These are phyloP conservation scores for Brachionus paranguensis DNA, from an alignment of 1,140 invertebrate genomes.

Conservation along the genomic window DNA sequence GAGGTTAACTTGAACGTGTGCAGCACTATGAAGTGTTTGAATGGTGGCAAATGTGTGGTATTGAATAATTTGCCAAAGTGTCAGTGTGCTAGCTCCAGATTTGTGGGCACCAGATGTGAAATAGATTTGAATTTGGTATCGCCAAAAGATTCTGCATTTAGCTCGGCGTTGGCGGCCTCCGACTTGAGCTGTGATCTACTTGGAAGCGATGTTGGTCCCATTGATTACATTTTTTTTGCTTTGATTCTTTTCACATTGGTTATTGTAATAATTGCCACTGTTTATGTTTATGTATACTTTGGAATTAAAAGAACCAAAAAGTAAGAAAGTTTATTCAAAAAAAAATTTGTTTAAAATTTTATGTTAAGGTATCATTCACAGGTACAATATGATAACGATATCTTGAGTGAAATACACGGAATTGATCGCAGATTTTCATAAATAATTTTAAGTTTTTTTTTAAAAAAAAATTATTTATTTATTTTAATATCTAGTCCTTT, in stretches of 20 bases:
- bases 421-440: constrained; percentile 1
- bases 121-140: not conserved
- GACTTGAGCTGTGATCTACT: constrained; percentile 11
- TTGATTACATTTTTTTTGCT: constrained; percentile 29
- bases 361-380: not conserved
- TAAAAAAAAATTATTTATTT: not conserved
- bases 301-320: constrained; percentile 30
- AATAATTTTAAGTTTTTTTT: not conserved
- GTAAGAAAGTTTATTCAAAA: not conserved
- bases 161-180: not conserved
- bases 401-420: not conserved
- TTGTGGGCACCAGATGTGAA: constrained; percentile 34
- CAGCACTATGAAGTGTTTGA: constrained; percentile 65
- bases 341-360: not conserved
- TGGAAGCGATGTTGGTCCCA: constrained; percentile 14
- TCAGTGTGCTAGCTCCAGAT: not conserved
- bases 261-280: not conserved
- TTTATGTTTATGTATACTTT: constrained; percentile 34
- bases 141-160: not conserved
- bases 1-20: not conserved
- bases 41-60: constrained; percentile 79
- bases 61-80: constrained; percentile 17
- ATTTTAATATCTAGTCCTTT: not conserved
- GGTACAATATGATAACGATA: not conserved
- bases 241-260: constrained; percentile 2